Percentiles rank a stretch among this genome's conserved stretches.
Conservation (phyloP, 2,113 vertebrate genomes). For the Mus pahari region DNA sequence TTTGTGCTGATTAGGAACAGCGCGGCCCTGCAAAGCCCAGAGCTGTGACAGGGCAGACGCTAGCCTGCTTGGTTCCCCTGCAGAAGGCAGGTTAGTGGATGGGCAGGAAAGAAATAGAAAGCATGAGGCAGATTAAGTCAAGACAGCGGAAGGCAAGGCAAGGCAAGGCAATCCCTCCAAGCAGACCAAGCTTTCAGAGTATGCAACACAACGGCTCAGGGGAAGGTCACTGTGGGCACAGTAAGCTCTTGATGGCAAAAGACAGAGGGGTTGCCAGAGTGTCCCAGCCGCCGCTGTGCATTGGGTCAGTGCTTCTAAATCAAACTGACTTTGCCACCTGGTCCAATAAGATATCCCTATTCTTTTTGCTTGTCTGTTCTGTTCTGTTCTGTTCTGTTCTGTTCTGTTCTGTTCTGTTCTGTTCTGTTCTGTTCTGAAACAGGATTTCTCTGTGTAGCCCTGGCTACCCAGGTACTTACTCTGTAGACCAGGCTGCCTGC, state of each 20-base stretch:
- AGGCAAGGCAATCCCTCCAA: background rate
- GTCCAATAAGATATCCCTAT: background rate
- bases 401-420: no score
- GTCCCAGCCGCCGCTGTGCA: background rate
- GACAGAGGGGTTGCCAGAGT: background rate
- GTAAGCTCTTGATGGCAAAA: background rate
- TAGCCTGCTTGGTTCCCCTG: background rate
- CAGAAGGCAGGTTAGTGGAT: background rate
- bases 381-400: background rate
- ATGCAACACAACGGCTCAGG: accelerated
- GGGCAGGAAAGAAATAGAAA: background rate
- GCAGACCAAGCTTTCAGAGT: background rate
- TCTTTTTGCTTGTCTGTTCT: background rate
- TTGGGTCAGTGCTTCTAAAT: background rate
- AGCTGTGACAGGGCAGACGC: background rate
- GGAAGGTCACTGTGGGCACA: background rate
- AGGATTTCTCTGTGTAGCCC: background rate
- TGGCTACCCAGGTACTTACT: background rate
- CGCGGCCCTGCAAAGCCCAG: background rate
- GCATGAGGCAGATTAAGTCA: background rate
- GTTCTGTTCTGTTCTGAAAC: background rate
- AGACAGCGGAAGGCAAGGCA: background rate
- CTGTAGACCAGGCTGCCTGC: background rate
- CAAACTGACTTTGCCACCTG: background rate
- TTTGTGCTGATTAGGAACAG: background rate